A percentile compares a stretch with the other conserved stretches of the same genome.
These are phyloP conservation scores for Drosophila neotestacea DNA, from an alignment of 2,888 invertebrate genomes.

Conservation along the genomic window DNA sequence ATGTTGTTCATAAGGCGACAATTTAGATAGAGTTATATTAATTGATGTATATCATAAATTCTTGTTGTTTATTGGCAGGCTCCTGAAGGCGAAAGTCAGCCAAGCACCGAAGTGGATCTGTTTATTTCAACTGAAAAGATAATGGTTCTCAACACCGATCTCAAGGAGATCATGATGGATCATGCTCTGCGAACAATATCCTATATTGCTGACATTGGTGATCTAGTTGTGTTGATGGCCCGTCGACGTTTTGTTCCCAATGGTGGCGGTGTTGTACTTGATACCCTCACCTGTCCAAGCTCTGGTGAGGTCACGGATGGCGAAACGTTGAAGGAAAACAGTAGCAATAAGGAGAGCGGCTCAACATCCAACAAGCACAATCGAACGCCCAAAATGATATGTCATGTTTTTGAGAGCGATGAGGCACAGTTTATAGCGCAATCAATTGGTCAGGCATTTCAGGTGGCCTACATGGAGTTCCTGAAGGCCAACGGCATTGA, in stretches of 20 bases:
- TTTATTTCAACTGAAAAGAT: conserved; percentile 99
- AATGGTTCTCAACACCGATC: conserved; percentile 99
- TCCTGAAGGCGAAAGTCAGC: conserved; percentile 98
- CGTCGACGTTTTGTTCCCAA: conserved; percentile 94
- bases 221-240: conserved; percentile 99
- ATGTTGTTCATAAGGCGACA: conserved; percentile 3
- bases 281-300: conserved; percentile 30
- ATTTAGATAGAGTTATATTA: not conserved
- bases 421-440: conserved; percentile 99
- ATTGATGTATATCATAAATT: not conserved
- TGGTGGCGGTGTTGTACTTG: conserved; percentile 32
- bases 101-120: conserved; percentile 99
- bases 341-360: conserved; percentile 39
- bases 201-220: conserved; percentile 99
- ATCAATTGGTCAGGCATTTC: conserved; percentile 99
- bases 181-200: conserved; percentile 99
- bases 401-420: conserved; percentile 99
- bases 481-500: conserved; percentile 99
- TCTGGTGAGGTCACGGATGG: conserved; percentile 28
- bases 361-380: conserved; percentile 86
- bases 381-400: conserved; percentile 98
- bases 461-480: conserved; percentile 99
- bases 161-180: conserved; percentile 99
- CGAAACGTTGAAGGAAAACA: conserved; percentile 34
- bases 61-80: conserved; percentile 88